Percentiles rank a stretch among this genome's conserved stretches.
Conservation (phyloP, 1,140 invertebrate genomes). For the Goniozus legneri region DNA sequence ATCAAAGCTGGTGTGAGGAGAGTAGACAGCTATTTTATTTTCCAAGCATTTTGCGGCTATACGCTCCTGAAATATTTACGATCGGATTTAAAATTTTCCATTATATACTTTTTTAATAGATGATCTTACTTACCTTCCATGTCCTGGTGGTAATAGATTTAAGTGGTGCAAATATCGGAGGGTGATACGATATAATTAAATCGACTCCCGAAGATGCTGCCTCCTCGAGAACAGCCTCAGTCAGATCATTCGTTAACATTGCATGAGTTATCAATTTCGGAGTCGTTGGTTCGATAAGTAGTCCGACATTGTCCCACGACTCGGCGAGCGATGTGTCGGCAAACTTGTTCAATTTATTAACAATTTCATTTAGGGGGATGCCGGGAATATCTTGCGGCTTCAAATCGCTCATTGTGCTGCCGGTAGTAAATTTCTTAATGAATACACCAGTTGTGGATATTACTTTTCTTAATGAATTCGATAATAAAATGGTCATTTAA, state of each 20-base stretch:
- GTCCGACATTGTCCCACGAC: slow-evolving; percentile 93
- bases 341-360: slow-evolving; percentile 65
- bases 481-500: too few relatives aligned
- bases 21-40: slow-evolving; percentile 85
- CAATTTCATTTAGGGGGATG: slow-evolving; percentile 58
- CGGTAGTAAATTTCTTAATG: too few relatives aligned
- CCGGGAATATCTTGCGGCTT: slow-evolving; percentile 40
- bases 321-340: slow-evolving; percentile 73
- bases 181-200: slow-evolving; percentile 93
- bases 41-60: slow-evolving; percentile 80
- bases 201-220: slow-evolving; percentile 67
- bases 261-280: slow-evolving; percentile 63
- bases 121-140: slow-evolving; percentile 66
- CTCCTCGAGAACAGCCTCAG: slow-evolving; percentile 83
- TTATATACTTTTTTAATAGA: not conserved
- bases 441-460: too few relatives aligned
- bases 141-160: slow-evolving; percentile 68
- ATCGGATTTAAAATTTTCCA: not conserved
- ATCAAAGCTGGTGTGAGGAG: slow-evolving; percentile 91
- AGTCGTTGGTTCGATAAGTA: slow-evolving; percentile 77
- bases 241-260: slow-evolving; percentile 93
- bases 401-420: slow-evolving; percentile 11
- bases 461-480: too few relatives aligned
- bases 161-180: slow-evolving; percentile 84
- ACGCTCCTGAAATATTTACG: slow-evolving; percentile 58